Percentiles rank a stretch among this genome's conserved stretches.
phyloP scores from a whole-genome alignment of 2,113 vertebrate species.

The Mustelus asterias region DNA sequence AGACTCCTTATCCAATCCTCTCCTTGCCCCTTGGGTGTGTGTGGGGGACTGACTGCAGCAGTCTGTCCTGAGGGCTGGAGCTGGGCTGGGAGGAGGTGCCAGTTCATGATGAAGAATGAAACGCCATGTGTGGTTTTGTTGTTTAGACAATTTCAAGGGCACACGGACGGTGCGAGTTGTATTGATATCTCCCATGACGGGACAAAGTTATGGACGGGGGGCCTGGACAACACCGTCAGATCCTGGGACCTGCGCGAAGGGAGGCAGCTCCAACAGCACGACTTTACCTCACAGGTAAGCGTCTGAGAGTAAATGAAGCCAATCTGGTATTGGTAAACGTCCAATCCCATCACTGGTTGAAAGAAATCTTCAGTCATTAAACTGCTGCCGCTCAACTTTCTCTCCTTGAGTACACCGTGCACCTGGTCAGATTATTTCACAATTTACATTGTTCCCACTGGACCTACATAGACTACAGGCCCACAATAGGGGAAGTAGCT shows the following conservation, averaged over 20 bases:
- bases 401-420: not conserved
- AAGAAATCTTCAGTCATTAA: no score
- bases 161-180: conserved; percentile 92
- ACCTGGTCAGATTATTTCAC: not conserved
- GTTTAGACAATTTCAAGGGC: conserved; percentile 86
- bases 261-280: conserved; percentile 89
- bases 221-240: conserved; percentile 90
- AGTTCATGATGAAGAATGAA: not conserved
- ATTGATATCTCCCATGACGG: conserved; percentile 94
- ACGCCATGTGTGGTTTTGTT: not conserved
- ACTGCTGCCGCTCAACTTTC: not conserved
- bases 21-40: not conserved
- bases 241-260: conserved; percentile 94
- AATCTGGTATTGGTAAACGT: not conserved
- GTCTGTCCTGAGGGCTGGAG: not conserved
- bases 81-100: not conserved
- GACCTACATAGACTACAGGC: not conserved
- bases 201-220: conserved; percentile 92
- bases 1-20: not conserved
- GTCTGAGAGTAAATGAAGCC: not conserved
- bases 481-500: not conserved
- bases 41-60: not conserved
- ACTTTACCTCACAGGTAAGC: conserved; percentile 91
- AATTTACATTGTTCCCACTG: not conserved
- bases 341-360: not conserved